These are phyloP conservation scores for Charaxes varanes DNA, from an alignment of 1,140 invertebrate species.

Conservation along the genomic window DNA sequence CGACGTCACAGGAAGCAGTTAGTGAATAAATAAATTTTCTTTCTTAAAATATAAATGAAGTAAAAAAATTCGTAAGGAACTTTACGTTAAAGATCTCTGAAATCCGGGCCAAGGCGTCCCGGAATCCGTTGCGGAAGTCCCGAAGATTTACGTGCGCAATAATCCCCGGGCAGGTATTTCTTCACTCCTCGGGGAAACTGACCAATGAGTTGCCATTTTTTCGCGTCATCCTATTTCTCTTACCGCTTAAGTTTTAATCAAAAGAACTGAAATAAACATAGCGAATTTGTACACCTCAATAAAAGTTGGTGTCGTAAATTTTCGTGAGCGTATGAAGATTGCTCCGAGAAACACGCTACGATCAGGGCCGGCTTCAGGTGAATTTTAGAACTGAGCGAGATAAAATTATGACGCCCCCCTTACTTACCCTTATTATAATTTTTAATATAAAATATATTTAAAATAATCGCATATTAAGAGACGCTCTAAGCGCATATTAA, in stretches of 20 bases:
- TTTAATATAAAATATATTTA: too few relatives aligned
- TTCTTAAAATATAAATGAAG: too few relatives aligned
- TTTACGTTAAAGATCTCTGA: too few relatives aligned
- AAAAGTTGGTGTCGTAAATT: conserved; percentile 5
- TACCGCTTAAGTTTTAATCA: conserved; percentile 9
- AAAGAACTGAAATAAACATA: conserved; percentile 7
- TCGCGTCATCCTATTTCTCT: conserved; percentile 4
- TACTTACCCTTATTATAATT: too few relatives aligned
- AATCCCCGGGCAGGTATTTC: conserved; percentile 16
- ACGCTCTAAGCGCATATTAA: too few relatives aligned
- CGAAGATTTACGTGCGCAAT: conserved; percentile 17
- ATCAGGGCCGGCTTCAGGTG: too few relatives aligned
- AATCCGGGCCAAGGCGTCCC: not conserved
- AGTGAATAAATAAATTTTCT: too few relatives aligned
- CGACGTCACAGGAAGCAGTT: too few relatives aligned
- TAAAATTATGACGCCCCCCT: too few relatives aligned
- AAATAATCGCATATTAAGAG: too few relatives aligned
- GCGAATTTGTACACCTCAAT: not conserved
- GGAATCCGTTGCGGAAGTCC: conserved; percentile 12
- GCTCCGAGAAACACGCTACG: conserved; percentile 12
- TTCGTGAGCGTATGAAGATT: conserved; percentile 2
- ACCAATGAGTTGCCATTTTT: conserved; percentile 10
- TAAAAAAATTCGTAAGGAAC: too few relatives aligned
- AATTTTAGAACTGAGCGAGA: too few relatives aligned
- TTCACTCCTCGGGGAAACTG: conserved; percentile 12